Conservation (phyloP, 92 coral and sea anemone species). For the Zoanthus sociatus region DNA sequence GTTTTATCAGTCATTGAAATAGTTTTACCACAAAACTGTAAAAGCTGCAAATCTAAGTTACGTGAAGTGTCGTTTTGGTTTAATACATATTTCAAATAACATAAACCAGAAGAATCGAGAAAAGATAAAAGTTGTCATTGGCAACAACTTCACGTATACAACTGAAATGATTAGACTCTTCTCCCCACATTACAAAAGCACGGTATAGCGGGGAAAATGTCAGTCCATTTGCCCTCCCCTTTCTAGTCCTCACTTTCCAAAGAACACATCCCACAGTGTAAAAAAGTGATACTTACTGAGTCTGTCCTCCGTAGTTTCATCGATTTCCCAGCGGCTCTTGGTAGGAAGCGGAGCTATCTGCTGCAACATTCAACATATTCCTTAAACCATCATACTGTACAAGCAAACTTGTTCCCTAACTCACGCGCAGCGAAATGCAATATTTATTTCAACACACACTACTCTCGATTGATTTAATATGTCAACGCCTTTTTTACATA, state of each 20-base stretch:
- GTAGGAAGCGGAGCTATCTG: constrained; percentile 76
- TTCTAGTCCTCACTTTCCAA: neutral
- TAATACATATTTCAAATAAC: no score
- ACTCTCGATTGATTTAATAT: constrained; percentile 7
- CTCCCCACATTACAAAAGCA: neutral
- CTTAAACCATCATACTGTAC: constrained; percentile 41
- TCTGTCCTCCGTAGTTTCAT: constrained; percentile 83
- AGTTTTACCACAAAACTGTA: no score
- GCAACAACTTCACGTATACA: neutral
- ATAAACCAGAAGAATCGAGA: no score
- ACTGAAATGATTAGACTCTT: neutral
- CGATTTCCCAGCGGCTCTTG: constrained; percentile 98
- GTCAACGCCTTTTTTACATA: neutral
- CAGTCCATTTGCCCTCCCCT: neutral
- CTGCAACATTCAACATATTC: constrained; percentile 73
- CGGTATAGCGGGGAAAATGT: neutral
- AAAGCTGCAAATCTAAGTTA: no score
- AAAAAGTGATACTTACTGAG: constrained; percentile 68
- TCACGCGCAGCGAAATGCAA: neutral
- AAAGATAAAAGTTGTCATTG: neutral
- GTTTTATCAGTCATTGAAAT: no score
- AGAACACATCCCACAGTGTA: neutral
- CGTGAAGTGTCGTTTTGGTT: no score
- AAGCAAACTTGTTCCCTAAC: constrained; percentile 2
- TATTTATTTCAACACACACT: neutral